Percentiles rank a stretch among this genome's conserved stretches.
Conservation (phyloP, 2,797 vertebrate genomes). For the Orientallactaga sibirica region DNA sequence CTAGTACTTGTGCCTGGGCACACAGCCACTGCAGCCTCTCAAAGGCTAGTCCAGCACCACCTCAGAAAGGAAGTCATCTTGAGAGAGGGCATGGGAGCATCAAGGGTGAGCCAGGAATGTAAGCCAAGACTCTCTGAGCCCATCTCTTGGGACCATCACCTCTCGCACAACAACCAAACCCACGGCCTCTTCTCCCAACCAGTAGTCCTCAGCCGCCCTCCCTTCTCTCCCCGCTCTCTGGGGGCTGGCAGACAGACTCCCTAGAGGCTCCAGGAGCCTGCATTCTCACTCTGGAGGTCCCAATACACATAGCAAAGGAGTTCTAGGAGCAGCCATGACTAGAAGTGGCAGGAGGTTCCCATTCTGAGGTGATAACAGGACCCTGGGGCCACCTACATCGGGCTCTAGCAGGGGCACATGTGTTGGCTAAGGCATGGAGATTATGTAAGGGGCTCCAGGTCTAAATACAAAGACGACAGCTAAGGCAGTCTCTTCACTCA, state of each 20-base stretch:
- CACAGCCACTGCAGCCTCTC: slow-evolving; percentile 57
- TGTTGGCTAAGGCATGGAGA: background rate
- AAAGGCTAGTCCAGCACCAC: slow-evolving; percentile 48
- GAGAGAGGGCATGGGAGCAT: background rate
- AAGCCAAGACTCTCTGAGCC: background rate
- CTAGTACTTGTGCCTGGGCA: slow-evolving; percentile 62
- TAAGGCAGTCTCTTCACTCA: background rate
- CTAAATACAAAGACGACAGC: background rate
- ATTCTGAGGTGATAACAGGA: background rate
- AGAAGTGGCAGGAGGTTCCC: background rate
- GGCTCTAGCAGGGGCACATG: background rate
- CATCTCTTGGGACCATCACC: background rate
- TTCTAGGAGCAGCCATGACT: background rate
- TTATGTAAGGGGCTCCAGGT: background rate
- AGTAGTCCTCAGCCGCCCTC: background rate
- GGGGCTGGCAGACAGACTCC: background rate
- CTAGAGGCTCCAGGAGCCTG: background rate
- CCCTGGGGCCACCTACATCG: background rate
- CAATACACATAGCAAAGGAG: background rate
- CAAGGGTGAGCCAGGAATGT: slow-evolving; percentile 1
- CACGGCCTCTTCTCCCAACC: background rate
- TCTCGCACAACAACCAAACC: background rate
- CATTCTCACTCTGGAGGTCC: background rate
- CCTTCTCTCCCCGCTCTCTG: background rate
- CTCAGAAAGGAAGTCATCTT: slow-evolving; percentile 47